Base-by-base conservation (phyloP, 2,888 invertebrate species). In the Horisme vitalbata region DNA sequence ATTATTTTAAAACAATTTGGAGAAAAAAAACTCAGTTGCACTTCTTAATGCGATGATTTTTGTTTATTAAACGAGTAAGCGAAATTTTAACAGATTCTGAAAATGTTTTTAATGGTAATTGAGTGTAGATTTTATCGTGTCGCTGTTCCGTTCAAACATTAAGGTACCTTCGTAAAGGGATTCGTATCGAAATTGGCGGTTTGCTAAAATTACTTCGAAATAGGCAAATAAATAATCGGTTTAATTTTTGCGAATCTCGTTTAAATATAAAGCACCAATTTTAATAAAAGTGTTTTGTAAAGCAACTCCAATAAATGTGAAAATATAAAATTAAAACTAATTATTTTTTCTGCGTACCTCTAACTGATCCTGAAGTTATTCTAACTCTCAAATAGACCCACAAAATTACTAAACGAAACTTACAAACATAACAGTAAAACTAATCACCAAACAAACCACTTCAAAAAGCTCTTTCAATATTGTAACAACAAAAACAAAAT, bases 71-170 rank as follows among this genome's bases (percentile, higher is more conserved):
- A 31, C 14, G 6, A 1, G 5, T n/a, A 24, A 18, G 12, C 15
- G n/a, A 26, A 63, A 57, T 71, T 65, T 67, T 67, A 65, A 65
- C 55, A 63, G 65, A 60, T 74, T 74, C 56, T 49, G 65, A 54
- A 55, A 65, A 59, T 61, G 69, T 59, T 73, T 75, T 71, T 68
- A 62, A 63, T 77, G 69, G 63, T 75, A 79, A 79, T 79, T 73
- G 59, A 73, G 52, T 63, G 62, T 63, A 58, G 63, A 62, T 61
- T 67, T 64, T 68, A 69, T 59, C 58, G 65, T 48, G 58, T 60
- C 58, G 59, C 64, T 65, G 71, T 66, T 65, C 62, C 63, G 51
- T 52, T 59, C 49, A 61, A 67, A 71, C 59, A 61, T 62, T 59
- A 53, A 49, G 51, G 43, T 45, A 48, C 60, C 61, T 67, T 65